Conservation (phyloP, 2,888 invertebrate genomes). For the Sinohyriopsis cumingii region DNA sequence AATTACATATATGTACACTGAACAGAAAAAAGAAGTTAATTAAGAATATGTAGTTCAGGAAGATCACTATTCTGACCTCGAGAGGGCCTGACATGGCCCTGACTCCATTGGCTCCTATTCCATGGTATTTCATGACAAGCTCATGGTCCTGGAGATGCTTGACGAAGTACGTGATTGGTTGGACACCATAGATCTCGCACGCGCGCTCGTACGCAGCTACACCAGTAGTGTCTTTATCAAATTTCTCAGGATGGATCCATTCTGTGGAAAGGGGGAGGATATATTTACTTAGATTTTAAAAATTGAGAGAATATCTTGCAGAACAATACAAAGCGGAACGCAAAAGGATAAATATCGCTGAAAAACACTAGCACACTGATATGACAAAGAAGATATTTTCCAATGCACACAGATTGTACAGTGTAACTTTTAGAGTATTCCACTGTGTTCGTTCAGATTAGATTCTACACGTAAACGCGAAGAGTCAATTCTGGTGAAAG, state of each 20-base stretch:
- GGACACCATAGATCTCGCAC: conserved; percentile 55
- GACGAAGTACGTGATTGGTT: conserved; percentile 56
- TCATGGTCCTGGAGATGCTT: conserved; percentile 53
- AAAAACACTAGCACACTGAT: too few species aligned
- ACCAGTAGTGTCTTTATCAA: conserved; percentile 50
- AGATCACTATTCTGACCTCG: conserved; percentile 21
- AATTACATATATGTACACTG: too few species aligned
- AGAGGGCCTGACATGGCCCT: conserved; percentile 48
- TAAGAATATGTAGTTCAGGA: too few species aligned
- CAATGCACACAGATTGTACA: too few species aligned
- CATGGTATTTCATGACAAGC: conserved; percentile 57
- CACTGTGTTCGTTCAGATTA: too few species aligned
- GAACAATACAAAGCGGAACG: too few species aligned
- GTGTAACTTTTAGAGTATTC: too few species aligned
- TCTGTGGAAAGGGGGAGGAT: conserved; percentile 10
- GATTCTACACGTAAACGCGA: too few species aligned
- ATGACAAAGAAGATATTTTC: too few species aligned
- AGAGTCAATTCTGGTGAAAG: too few species aligned
- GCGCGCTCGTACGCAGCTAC: conserved; percentile 49
- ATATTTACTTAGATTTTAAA: background rate
- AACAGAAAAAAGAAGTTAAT: too few species aligned
- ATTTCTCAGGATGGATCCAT: conserved; percentile 42
- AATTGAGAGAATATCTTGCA: background rate
- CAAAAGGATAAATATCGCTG: too few species aligned
- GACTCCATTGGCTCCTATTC: conserved; percentile 57